Evolutionary conservation across 2,888 invertebrate genomes (phyloP).

Genomic region (Trichogramma evanescens): DNA sequence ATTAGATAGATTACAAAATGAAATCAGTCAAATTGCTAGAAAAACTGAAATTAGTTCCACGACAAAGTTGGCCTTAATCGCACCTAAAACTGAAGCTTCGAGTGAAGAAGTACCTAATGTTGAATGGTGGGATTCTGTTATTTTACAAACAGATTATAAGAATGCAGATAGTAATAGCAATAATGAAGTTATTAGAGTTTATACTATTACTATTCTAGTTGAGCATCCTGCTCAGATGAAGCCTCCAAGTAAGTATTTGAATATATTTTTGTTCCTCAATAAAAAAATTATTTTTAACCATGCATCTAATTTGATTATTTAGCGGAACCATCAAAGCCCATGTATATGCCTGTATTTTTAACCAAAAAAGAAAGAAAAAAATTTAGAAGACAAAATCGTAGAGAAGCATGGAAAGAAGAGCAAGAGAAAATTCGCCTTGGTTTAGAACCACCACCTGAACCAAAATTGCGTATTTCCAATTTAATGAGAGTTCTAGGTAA

Average conservation of each 20-base stretch:
- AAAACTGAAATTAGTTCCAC: conserved; percentile 98
- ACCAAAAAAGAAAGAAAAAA: conserved; percentile 96
- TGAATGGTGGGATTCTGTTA: conserved; percentile 99
- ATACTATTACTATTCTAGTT: conserved; percentile 83
- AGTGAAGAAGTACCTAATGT: conserved; percentile 79
- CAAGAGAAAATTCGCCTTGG: conserved; percentile 97
- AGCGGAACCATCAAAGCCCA: conserved; percentile 77
- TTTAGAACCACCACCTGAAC: conserved; percentile 90
- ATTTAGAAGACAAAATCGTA: conserved; percentile 84
- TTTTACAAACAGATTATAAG: conserved; percentile 61
- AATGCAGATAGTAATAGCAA: not conserved
- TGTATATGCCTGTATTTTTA: conserved; percentile 87
- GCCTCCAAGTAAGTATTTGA: conserved; percentile 72
- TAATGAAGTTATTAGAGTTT: conserved; percentile 52
- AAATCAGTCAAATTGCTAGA: conserved; percentile 93
- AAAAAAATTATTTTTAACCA: conserved; percentile 15
- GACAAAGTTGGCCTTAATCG: conserved; percentile 88
- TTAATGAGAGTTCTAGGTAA: conserved; percentile 96
- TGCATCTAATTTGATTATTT: conserved; percentile 26
- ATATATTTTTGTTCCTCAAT: not conserved
- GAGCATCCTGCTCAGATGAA: conserved; percentile 96
- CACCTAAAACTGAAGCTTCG: conserved; percentile 72
- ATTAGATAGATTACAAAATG: conserved; percentile 87
- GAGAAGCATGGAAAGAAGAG: conserved; percentile 96
- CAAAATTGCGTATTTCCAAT: conserved; percentile 91